Evolutionary conservation across 2,888 invertebrate genomes (phyloP).

Genomic region (Agrotis ipsilon): DNA sequence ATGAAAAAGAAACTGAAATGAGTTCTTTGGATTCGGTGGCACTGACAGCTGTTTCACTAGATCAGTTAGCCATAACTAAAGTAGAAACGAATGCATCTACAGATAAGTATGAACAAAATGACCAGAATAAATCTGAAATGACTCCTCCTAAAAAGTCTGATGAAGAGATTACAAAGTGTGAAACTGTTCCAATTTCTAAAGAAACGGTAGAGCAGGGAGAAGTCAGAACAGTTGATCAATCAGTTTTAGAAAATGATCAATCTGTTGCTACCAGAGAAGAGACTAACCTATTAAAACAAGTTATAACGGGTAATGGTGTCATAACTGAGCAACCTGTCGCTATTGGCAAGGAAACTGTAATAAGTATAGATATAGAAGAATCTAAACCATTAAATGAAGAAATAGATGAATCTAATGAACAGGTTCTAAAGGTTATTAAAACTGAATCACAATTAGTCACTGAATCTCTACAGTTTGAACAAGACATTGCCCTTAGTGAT

Average conservation of each 20-base stretch:
- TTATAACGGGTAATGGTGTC: too few species aligned
- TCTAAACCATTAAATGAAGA: background rate
- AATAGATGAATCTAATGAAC: background rate
- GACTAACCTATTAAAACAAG: background rate
- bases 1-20: slow-evolving; percentile 2
- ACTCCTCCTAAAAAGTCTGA: background rate
- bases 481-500: background rate
- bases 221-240: too few species aligned
- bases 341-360: background rate
- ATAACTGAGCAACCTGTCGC: background rate
- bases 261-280: background rate
- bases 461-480: background rate
- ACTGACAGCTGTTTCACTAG: background rate
- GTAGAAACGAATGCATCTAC: background rate
- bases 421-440: background rate
- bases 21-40: background rate
- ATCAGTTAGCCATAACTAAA: background rate
- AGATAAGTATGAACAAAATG: background rate
- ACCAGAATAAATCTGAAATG: background rate
- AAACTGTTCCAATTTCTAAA: background rate
- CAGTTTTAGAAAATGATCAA: slow-evolving; percentile 7
- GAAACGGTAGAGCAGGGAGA: background rate
- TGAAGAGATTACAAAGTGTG: background rate
- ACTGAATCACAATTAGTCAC: background rate
- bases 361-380: background rate